Base-by-base conservation (phyloP, 2,797 vertebrate species). In the Ciconia nigra region DNA sequence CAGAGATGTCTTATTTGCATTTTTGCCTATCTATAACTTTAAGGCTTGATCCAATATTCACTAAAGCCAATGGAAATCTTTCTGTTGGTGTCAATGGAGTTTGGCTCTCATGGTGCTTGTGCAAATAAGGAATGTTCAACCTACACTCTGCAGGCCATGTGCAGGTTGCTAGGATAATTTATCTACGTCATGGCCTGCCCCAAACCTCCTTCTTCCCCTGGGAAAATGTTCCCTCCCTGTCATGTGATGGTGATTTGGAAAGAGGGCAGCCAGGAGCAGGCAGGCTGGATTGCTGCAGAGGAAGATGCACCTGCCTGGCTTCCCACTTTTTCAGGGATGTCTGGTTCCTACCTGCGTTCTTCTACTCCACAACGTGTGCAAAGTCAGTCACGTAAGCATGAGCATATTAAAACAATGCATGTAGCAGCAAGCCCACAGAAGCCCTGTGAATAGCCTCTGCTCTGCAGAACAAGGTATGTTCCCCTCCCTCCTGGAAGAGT, bases 391-490 rank as follows among this genome's bases (percentile, higher is more conserved):
- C 2, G 5, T 81, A 85, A 93, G 62, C 67, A 61, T n/a, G 33
- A 78, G 66, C 37, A 22, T 16, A 52, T 47, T 73, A 39, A 93
- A 93, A 19, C 71, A 17, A 13, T 57, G 63, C 94, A 42, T 54
- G 96, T 67, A 89, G 79, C 93, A 91, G 84, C 96, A 97, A 85
- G 96, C 80, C 63, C 49, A 31, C 49, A 87, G 91, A 19, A 87
- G 84, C 24, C 91, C 57, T 4, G 3, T 39, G 67, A 94, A 52
- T n/a, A 92, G 74, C 67, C 57, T 91, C 78, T 80, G 87, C 87
- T 95, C 55, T 35, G 18, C 5, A 74, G 74, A 85, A 39, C 13
- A 54, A 91, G 49, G 65, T 67, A 59, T 54, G 61, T 42, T 96
- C 74, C 28, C 37, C 29, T 94, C 61, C 57, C 82, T 67, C 71